Base-by-base conservation (phyloP, 37 sponge, comb jelly and placozoan genomes). In the Spongia lamella region DNA sequence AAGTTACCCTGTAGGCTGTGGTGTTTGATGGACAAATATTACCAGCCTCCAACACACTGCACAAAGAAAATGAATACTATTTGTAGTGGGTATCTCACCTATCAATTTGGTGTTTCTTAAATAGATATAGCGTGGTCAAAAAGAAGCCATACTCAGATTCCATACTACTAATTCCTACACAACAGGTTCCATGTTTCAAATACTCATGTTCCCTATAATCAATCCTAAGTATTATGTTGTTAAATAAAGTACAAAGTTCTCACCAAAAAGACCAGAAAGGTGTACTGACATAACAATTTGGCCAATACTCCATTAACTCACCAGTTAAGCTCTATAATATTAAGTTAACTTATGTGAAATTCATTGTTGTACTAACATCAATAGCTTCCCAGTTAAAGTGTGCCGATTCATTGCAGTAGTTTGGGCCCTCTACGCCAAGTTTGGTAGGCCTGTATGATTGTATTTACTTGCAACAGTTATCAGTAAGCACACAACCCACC, bases 131-230 rank as follows among this genome's bases (percentile, higher is more conserved):
- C 7, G 63, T 53, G 2, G 60, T 66, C 6, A 21, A 59, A 63
- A 86, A 86, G 67, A 58, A 86, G 5, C 54, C 49, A 40, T 86
- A 67, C 29, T 86, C 72, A 11, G 38, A 72, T 30, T 47, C 38
- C 58, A 79, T 21, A 19, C 30, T 7, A 3, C 19, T 20, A 25
- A 66, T 0, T 9, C 27, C 43, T 20, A 26, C 43, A 25, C 70
- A 39, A 50, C 86, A 86, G 6, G 80, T 86, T 11, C 86, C 86
- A 75, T 86, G 86, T 56, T 86, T 86, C 36, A 49, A 2, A 62
- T 69, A 86, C 61, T 86, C 86, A 21, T 86, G 81, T 39, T 30
- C 26, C 86, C 86, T 86, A 67, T 13, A 33, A 43, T 13, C 7
- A 43, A 43, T 9, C 5, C 47, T 43, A 9, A 43, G 5, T 9